These are phyloP conservation scores for Lasaia peninsularis DNA, from an alignment of 1,140 invertebrate genomes.

Conservation along the genomic window DNA sequence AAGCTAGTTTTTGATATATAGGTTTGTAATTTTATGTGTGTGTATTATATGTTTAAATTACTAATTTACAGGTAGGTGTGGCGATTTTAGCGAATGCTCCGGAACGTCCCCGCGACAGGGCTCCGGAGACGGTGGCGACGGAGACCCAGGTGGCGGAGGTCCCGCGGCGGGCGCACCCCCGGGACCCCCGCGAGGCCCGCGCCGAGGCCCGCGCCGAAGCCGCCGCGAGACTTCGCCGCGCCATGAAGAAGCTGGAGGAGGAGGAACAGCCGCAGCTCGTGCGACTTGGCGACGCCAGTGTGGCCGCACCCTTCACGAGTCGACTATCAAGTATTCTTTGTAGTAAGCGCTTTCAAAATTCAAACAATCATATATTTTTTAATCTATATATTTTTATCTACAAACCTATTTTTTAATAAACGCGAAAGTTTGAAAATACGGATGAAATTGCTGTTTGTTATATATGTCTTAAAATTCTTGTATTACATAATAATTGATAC, in stretches of 20 bases:
- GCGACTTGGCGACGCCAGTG: conserved; percentile 78
- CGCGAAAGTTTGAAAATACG: no score
- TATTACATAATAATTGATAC: no score
- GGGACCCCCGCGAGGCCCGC: not conserved
- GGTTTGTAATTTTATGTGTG: no score
- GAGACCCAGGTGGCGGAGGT: not conserved
- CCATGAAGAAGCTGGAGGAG: not conserved
- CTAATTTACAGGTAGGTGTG: not conserved
- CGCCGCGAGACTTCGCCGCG: not conserved
- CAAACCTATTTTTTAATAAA: no score
- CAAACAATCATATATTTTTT: no score
- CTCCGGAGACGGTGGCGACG: not conserved
- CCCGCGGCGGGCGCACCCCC: not conserved
- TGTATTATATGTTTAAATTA: no score
- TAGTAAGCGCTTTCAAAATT: conserved; percentile 80
- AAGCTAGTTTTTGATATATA: no score
- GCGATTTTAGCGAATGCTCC: not conserved
- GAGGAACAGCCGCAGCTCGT: not conserved
- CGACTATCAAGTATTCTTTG: conserved; percentile 97
- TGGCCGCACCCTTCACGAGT: conserved; percentile 99
- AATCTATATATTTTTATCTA: no score
- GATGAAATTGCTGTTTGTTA: no score
- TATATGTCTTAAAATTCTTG: no score
- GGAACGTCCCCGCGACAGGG: not conserved
- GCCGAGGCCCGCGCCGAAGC: not conserved